These are phyloP conservation scores for Equus przewalskii DNA, from an alignment of 2,113 vertebrate species.

Conservation along the genomic window DNA sequence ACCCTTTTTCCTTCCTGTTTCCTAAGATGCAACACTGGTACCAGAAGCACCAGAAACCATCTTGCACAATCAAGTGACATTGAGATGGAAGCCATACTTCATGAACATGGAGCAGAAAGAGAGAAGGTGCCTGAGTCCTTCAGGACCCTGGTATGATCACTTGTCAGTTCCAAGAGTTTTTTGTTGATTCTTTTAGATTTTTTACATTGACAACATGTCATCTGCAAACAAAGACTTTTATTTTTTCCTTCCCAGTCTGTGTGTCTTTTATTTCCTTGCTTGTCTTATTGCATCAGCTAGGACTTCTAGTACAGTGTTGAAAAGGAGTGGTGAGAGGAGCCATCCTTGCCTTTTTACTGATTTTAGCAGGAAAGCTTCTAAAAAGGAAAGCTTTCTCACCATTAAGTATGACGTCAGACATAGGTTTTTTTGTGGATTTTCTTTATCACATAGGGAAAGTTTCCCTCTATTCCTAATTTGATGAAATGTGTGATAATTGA, in stretches of 20 bases:
- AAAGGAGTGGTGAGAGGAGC: background rate
- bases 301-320: background rate
- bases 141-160: background rate
- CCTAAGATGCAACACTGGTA: background rate
- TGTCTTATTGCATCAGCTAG: background rate
- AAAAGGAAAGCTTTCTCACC: background rate
- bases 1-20: background rate
- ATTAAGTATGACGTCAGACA: background rate
- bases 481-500: background rate
- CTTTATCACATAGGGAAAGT: background rate
- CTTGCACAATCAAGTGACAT: background rate
- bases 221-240: background rate
- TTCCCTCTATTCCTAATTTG: background rate
- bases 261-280: background rate
- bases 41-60: background rate
- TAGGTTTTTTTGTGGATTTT: background rate
- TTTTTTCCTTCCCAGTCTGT: background rate
- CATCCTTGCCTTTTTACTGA: background rate
- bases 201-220: background rate
- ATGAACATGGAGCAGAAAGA: background rate
- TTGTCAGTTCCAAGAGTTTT: background rate
- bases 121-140: background rate
- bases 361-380: background rate
- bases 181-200: background rate
- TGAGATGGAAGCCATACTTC: background rate